Base-by-base conservation (phyloP, 1,140 invertebrate species). In the Panagrolaimus sp. region DNA sequence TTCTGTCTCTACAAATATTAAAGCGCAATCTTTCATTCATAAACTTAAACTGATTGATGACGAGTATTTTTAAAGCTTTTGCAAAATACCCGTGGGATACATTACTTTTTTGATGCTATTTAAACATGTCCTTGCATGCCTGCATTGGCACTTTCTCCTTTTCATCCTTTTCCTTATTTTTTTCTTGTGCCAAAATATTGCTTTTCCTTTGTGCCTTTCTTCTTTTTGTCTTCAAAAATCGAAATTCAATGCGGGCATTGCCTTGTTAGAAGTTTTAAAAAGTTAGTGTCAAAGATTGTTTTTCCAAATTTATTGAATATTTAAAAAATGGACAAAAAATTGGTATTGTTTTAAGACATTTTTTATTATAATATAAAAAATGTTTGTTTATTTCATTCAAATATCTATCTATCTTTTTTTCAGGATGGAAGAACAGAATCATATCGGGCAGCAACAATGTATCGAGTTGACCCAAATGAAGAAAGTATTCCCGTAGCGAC, bases 351-450 rank as follows among this genome's bases (percentile, higher is more conserved):
- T 57, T 57, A 20, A 16, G 20, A 14, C 9, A 25, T 57, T 57
- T 57, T 57, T 57, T 25, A 57, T 25, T n/a, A 20, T 27, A 27
- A 13, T 16, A 11, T 5, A 8, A 27, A 27, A 57, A n/a, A 57
- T 27, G n/a, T 20, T 25, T 25, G 27, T 57, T 27, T n/a, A n/a
- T n/a, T n/a, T n/a, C n/a, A n/a, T n/a, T n/a, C n/a, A n/a, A n/a
- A n/a, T n/a, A n/a, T n/a, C n/a, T n/a, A n/a, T n/a, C n/a, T n/a
- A n/a, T n/a, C n/a, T n/a, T n/a, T 57, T 57, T 20, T 20, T 38
- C 2, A 57, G 51, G 51, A 57, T 57, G 51, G 51, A 57, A 57
- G 51, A 27, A 57, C 51, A 27, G 51, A 57, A 27, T 57, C 51
- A 20, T 57, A 57, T 16, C 20, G 51, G n/a, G 51, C 51, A 57